A percentile compares a stretch with the other conserved stretches of the same genome.
These are phyloP conservation scores for Sarcophaga rosellei DNA, from an alignment of 2,888 invertebrate species.

Conservation along the genomic window DNA sequence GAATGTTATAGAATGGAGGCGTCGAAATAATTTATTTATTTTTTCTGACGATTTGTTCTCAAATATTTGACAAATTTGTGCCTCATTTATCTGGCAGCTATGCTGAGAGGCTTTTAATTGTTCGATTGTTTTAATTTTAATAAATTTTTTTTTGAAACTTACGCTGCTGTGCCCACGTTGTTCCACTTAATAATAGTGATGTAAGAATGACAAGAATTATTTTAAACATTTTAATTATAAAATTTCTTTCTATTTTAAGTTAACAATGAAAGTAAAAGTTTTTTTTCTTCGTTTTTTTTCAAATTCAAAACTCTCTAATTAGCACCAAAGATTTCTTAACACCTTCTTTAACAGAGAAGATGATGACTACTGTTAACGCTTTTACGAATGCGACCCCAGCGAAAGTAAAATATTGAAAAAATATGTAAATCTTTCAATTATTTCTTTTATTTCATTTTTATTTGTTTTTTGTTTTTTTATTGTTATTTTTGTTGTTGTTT, in stretches of 20 bases:
- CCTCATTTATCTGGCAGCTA: too few relatives aligned
- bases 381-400: constrained; percentile 26
- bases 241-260: not conserved
- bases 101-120: too few relatives aligned
- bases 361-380: not conserved
- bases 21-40: too few relatives aligned
- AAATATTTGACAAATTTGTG: too few relatives aligned
- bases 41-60: too few relatives aligned
- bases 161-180: constrained; percentile 74
- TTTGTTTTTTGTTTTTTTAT: not conserved
- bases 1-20: too few relatives aligned
- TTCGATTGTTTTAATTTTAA: not conserved
- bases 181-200: constrained; percentile 70
- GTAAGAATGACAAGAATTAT: constrained; percentile 72
- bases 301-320: constrained; percentile 41
- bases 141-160: constrained; percentile 69
- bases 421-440: constrained; percentile 44
- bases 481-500: constrained; percentile 15
- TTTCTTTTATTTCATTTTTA: constrained; percentile 20
- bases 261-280: constrained; percentile 76
- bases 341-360: constrained; percentile 14
- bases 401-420: constrained; percentile 59
- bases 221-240: constrained; percentile 71
- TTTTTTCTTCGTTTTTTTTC: constrained; percentile 61
- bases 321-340: constrained; percentile 41